Evolutionary conservation across 2,797 vertebrate genomes (phyloP).

Genomic region (Sebastes vulpes): DNA sequence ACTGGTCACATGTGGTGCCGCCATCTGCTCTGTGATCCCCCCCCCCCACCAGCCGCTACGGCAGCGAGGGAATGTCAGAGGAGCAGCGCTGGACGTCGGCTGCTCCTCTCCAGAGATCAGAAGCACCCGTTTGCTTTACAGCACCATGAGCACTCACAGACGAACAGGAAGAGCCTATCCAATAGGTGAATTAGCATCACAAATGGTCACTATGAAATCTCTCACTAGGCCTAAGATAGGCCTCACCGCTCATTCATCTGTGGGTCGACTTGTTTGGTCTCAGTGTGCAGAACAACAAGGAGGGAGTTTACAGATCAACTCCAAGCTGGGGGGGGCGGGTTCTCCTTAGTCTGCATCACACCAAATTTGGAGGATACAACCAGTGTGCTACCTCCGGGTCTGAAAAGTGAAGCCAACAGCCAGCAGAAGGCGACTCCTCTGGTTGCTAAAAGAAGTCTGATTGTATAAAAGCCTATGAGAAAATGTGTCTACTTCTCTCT

Average conservation of each 20-base stretch:
- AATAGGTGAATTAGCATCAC: neutral
- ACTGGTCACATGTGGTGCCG: slow-evolving; percentile 40
- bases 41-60: neutral
- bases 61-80: slow-evolving; percentile 19
- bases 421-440: no score
- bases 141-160: neutral
- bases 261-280: neutral
- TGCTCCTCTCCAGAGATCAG: neutral
- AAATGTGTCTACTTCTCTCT: fast-evolving
- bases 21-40: slow-evolving; percentile 59
- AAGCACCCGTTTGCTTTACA: neutral
- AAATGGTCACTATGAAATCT: neutral
- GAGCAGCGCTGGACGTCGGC: slow-evolving; percentile 14
- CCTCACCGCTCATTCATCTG: neutral
- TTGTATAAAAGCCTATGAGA: no score
- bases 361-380: neutral
- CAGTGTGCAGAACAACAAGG: neutral
- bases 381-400: no score
- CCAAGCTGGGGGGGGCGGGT: neutral
- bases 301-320: neutral
- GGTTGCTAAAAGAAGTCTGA: no score
- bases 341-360: neutral
- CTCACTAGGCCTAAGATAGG: neutral
- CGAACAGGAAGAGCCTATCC: neutral
- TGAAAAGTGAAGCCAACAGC: no score